Evolutionary conservation across 2,888 invertebrate species (phyloP).

Genomic region (Tetragonisca angustula): DNA sequence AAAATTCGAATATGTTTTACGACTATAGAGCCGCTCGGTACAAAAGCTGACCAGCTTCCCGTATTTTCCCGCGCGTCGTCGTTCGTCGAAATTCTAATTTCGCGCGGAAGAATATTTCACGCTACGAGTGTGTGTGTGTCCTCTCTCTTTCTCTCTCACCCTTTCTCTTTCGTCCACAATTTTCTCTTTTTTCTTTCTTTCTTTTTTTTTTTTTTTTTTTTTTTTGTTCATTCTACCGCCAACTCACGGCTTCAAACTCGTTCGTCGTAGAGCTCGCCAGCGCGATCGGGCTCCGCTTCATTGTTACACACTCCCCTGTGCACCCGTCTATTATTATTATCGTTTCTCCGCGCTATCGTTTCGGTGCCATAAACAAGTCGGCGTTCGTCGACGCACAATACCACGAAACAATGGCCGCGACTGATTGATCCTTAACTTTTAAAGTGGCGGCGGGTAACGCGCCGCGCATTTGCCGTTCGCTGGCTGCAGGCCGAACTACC

Average conservation of each 20-base stretch:
- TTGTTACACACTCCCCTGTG: constrained; percentile 15
- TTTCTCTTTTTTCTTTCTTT: neutral
- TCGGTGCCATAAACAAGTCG: constrained; percentile 55
- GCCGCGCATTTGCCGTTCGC: constrained; percentile 15
- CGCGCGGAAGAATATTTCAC: constrained; percentile 46
- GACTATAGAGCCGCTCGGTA: constrained; percentile 19
- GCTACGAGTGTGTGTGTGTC: neutral
- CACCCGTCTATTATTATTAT: constrained; percentile 58
- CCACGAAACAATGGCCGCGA: constrained; percentile 48
- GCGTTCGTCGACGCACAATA: constrained; percentile 49
- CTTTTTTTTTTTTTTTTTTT: neutral
- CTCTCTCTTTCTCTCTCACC: neutral
- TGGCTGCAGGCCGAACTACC: neutral
- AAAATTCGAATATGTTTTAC: constrained; percentile 56
- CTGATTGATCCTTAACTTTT: constrained; percentile 66
- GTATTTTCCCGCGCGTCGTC: constrained; percentile 37
- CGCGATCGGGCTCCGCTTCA: constrained; percentile 25
- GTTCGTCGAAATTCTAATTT: constrained; percentile 59
- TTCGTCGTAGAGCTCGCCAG: constrained; percentile 13
- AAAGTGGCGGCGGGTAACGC: constrained; percentile 35
- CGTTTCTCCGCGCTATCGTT: constrained; percentile 54
- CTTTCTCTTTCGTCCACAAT: neutral
- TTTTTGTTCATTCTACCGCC: neutral
- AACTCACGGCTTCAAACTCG: constrained; percentile 18
- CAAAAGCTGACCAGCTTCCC: constrained; percentile 39